phyloP scores from a whole-genome alignment of 2,113 vertebrate genomes.

The Lagopus muta region DNA sequence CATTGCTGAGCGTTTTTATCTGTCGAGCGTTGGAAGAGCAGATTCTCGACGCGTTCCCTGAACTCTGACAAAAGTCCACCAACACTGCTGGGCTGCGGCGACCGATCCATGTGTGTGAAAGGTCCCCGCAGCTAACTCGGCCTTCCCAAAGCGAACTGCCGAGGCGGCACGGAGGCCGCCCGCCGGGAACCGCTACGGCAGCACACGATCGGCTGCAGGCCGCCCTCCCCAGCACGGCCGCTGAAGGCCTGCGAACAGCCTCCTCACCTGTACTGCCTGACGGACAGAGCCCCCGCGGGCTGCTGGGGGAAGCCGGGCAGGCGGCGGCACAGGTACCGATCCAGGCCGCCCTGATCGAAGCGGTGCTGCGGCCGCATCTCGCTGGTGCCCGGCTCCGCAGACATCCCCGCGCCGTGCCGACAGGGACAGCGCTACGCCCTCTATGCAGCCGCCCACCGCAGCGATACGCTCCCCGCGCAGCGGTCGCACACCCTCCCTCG shows the following conservation, averaged over 20 bases:
- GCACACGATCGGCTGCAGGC: no score
- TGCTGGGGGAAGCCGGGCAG: conserved; percentile 71
- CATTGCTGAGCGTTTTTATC: background rate
- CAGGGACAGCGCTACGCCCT: background rate
- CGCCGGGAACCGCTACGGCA: background rate
- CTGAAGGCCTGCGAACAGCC: no score
- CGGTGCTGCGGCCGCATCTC: conserved; percentile 81
- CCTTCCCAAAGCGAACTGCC: background rate
- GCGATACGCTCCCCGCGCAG: background rate
- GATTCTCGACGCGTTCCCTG: accelerated
- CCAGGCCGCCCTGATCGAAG: conserved; percentile 78
- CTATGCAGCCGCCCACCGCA: background rate
- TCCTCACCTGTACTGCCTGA: conserved; percentile 86
- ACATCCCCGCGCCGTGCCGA: background rate
- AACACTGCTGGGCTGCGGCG: accelerated
- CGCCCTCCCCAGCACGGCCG: no score
- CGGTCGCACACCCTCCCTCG: accelerated
- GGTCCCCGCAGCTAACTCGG: background rate
- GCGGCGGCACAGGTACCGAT: conserved; percentile 77
- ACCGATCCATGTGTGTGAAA: accelerated
- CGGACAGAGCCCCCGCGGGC: conserved; percentile 40
- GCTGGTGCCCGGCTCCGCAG: conserved; percentile 35
- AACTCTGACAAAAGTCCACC: accelerated
- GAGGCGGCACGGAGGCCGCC: background rate
- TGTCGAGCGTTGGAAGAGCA: background rate